Evolutionary conservation across 2,797 vertebrate species (phyloP).

Genomic region (Chaetophractus vellerosus): DNA sequence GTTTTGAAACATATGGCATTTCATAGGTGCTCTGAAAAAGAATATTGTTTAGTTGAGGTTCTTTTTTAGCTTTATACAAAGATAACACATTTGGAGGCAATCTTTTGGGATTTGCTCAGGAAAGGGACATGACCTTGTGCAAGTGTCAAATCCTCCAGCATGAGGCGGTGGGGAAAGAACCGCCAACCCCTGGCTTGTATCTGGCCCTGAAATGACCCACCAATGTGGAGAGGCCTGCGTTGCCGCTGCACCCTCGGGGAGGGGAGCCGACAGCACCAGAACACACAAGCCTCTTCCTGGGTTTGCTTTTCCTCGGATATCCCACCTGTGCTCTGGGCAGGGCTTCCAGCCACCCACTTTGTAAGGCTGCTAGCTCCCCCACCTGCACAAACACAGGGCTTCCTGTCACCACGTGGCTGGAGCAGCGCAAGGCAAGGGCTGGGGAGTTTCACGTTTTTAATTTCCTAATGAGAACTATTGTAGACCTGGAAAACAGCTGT

Average conservation of each 20-base stretch:
- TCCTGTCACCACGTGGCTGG: slow-evolving; percentile 77
- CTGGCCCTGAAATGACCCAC: slow-evolving; percentile 31
- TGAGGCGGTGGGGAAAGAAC: neutral
- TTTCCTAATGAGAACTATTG: slow-evolving; percentile 75
- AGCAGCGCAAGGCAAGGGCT: neutral
- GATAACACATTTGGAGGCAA: neutral
- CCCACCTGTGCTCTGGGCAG: slow-evolving; percentile 69
- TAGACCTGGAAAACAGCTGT: slow-evolving; percentile 79
- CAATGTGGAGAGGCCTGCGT: accelerated
- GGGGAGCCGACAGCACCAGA: neutral
- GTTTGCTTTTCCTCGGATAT: neutral
- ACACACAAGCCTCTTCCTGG: slow-evolving; percentile 32
- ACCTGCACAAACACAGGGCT: slow-evolving; percentile 75
- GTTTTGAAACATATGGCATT: neutral
- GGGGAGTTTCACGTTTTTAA: slow-evolving; percentile 68
- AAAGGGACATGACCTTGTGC: neutral
- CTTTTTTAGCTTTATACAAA: neutral
- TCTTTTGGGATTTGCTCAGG: neutral
- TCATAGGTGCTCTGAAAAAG: slow-evolving; percentile 2
- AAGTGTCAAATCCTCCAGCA: neutral
- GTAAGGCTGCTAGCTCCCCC: slow-evolving; percentile 8
- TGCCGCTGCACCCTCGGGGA: neutral
- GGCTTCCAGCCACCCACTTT: slow-evolving; percentile 56
- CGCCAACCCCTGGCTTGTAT: neutral
- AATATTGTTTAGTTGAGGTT: neutral